Evolutionary conservation across 2,113 vertebrate species (phyloP).

Genomic region (Microtus ochrogaster): DNA sequence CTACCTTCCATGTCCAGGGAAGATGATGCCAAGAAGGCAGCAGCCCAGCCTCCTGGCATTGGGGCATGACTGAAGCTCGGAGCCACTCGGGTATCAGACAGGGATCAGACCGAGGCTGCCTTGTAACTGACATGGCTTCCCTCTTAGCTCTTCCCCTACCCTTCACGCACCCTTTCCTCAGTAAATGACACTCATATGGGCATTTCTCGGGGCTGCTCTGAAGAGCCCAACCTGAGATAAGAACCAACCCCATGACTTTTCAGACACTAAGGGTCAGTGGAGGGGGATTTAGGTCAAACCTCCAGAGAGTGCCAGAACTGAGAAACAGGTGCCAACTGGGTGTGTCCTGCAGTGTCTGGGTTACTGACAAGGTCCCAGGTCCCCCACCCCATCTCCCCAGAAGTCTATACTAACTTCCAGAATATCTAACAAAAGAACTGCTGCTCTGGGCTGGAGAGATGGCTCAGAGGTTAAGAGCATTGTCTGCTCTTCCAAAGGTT

Average conservation of each 20-base stretch:
- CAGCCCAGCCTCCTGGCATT: too few relatives aligned
- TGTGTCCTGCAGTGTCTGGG: neutral
- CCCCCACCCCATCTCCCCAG: neutral
- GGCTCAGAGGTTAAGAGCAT: too few relatives aligned
- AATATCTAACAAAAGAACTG: neutral
- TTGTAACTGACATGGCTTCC: rapidly evolving
- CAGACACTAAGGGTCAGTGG: neutral
- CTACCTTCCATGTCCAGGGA: neutral
- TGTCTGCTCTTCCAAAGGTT: too few relatives aligned
- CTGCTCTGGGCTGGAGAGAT: too few relatives aligned
- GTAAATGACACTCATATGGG: neutral
- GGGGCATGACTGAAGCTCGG: neutral
- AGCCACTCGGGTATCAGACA: neutral
- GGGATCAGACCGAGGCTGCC: too few relatives aligned
- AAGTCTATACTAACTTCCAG: neutral
- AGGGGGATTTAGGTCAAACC: neutral
- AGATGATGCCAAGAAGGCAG: too few relatives aligned
- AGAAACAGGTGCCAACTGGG: neutral
- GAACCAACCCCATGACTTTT: neutral
- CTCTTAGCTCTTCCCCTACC: neutral
- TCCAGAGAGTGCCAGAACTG: rapidly evolving
- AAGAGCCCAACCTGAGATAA: neutral
- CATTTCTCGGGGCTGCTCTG: neutral
- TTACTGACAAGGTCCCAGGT: neutral
- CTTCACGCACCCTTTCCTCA: neutral